Conservation (phyloP, 2,888 invertebrate species). For the Coenonympha glycerion region DNA sequence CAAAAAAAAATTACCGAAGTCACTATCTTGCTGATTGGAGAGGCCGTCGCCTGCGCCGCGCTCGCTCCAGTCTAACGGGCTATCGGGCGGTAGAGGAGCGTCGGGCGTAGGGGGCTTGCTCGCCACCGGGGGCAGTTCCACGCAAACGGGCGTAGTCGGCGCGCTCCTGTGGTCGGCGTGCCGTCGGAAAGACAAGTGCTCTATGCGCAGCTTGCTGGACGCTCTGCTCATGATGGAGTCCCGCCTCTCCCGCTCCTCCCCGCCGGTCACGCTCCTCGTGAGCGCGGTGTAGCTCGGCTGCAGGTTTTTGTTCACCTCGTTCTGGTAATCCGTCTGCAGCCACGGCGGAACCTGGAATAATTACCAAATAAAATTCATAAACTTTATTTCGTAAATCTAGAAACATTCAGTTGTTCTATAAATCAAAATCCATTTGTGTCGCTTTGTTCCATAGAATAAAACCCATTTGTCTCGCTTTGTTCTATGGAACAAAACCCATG, state of each 20-base stretch:
- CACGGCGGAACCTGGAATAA: constrained; percentile 81
- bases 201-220: constrained; percentile 64
- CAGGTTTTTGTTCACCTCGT: constrained; percentile 69
- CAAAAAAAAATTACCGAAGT: constrained; percentile 82
- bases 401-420: too few species aligned
- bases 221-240: constrained; percentile 69
- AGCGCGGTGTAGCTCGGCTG: constrained; percentile 66
- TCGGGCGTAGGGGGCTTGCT: constrained; percentile 38
- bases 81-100: constrained; percentile 53
- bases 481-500: too few species aligned
- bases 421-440: too few species aligned
- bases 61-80: constrained; percentile 81
- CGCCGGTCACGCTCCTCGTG: constrained; percentile 55
- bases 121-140: constrained; percentile 41
- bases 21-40: constrained; percentile 90
- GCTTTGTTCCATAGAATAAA: too few species aligned
- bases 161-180: constrained; percentile 52
- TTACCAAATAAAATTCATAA: too few species aligned
- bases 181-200: constrained; percentile 60
- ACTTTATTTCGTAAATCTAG: too few species aligned
- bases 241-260: constrained; percentile 58
- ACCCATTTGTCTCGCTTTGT: too few species aligned
- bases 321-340: constrained; percentile 80
- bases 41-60: constrained; percentile 88
- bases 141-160: constrained; percentile 49